Evolutionary conservation across 2,888 invertebrate species (phyloP), one percentile per base, ranked within the genome.

Genomic region (Eulithis prunata): DNA sequence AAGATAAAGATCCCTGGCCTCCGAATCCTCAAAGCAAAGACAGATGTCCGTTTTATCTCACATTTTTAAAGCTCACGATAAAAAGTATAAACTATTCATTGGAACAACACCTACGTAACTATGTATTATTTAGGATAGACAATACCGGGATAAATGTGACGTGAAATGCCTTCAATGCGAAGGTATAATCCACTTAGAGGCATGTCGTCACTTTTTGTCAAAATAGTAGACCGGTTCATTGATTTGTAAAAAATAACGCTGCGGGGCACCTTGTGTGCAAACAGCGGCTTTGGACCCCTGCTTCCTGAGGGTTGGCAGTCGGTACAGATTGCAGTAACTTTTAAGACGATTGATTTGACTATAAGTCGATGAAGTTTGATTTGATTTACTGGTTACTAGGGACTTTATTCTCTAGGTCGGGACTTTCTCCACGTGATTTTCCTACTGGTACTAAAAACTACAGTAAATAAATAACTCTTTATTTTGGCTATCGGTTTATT

Each of bases 161-260:
- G 91, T 92, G 86, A 91, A 92, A 92, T 90, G 87, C 89, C 80
- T 83, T 82, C 75, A 79, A 74, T 81, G 76, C 73, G 77, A 85
- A 85, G 82, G 81, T 75, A 82, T 93, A 92, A 93, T 93, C 93
- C 90, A 93, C 93, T 93, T 93, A 93, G 83, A 83, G 88, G 90
- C 85, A 89, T 91, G 90, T 90, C 85, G 85, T 78, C 75, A 85
- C 82, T 85, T 88, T 88, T 90, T 89, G 87, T 87, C 85, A 86
- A 85, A 87, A 87, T 86, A 87, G 78, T 66, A 52, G 69, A 52
- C 84, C 79, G 86, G 87, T 85, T 90, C 90, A 90, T 90, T 92
- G 90, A 85, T 79, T 89, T 80, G 85, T 88, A 85, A 92, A 91
- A 89, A 90, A 83, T 81, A 81, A 75, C 90, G 78, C 91, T 81